A percentile compares a stretch with the other conserved stretches of the same genome.
phyloP scores from a whole-genome alignment of 2,888 invertebrate species.

The Bellardia bayeri region DNA sequence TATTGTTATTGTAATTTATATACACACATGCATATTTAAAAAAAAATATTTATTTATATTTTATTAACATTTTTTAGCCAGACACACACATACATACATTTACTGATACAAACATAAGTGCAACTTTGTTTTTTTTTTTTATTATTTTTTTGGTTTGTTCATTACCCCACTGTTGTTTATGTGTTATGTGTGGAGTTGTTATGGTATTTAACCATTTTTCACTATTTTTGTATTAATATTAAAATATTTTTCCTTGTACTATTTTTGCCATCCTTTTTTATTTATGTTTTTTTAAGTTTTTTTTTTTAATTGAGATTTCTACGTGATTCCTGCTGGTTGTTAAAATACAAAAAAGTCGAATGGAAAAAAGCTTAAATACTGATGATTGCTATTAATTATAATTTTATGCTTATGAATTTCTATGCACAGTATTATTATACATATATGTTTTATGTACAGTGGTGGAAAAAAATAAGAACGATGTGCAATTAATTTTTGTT shows the following conservation, averaged over 20 bases:
- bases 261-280: constrained; percentile 4
- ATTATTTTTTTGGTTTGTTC: background rate
- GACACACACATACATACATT: background rate
- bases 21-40: background rate
- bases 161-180: background rate
- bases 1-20: constrained; percentile 20
- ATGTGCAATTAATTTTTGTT: too few relatives aligned
- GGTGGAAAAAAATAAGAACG: too few relatives aligned
- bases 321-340: background rate
- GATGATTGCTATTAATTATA: constrained; percentile 73
- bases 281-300: background rate
- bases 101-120: background rate
- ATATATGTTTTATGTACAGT: background rate
- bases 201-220: constrained; percentile 48
- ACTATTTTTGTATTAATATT: background rate
- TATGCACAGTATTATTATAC: constrained; percentile 51
- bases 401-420: constrained; percentile 73
- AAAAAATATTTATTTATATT: constrained; percentile 6
- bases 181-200: constrained; percentile 31
- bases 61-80: constrained; percentile 17
- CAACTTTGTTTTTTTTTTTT: too few relatives aligned
- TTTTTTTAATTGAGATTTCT: background rate
- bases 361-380: constrained; percentile 41
- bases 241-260: constrained; percentile 23
- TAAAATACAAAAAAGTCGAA: background rate